Evolutionary conservation across 2,113 vertebrate genomes (phyloP).

Genomic region (Brachionichthys hirsutus): DNA sequence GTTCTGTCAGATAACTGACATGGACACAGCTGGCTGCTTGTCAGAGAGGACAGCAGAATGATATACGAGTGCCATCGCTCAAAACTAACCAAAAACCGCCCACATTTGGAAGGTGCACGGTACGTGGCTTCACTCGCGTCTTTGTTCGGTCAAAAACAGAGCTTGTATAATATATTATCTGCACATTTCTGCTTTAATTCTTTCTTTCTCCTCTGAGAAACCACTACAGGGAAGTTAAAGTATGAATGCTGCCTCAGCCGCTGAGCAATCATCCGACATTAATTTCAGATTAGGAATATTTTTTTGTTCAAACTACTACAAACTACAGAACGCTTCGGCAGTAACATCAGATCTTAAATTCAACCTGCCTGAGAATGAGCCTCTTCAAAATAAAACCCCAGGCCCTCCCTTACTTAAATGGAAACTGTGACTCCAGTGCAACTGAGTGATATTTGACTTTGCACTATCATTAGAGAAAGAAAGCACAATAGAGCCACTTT

Average conservation of each 20-base stretch:
- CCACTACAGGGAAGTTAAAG: conserved; percentile 4
- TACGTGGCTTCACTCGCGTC: conserved; percentile 2
- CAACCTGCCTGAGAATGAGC: conserved; percentile 18
- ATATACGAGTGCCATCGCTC: conserved; percentile 47
- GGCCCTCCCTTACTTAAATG: conserved; percentile 31
- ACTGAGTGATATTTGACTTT: conserved; percentile 34
- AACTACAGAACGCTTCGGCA: background rate
- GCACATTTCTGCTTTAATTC: background rate
- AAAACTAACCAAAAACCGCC: conserved; percentile 55
- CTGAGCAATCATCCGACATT: background rate
- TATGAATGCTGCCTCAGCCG: background rate
- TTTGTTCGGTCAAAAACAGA: conserved; percentile 38
- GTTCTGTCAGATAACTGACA: conserved; percentile 67
- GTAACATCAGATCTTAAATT: conserved; percentile 29
- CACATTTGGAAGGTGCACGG: conserved; percentile 42
- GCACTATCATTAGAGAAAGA: conserved; percentile 45
- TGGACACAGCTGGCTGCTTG: conserved; percentile 69
- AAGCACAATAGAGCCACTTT: conserved; percentile 34
- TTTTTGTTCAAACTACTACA: conserved; percentile 5
- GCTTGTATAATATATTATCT: conserved; percentile 8
- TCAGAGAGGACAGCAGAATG: conserved; percentile 55
- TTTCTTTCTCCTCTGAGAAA: background rate
- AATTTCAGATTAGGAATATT: background rate
- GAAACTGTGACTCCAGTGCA: conserved; percentile 35
- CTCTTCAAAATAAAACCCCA: conserved; percentile 24